Conservation (phyloP, 1,140 invertebrate genomes). For the Drosophila cardini region DNA sequence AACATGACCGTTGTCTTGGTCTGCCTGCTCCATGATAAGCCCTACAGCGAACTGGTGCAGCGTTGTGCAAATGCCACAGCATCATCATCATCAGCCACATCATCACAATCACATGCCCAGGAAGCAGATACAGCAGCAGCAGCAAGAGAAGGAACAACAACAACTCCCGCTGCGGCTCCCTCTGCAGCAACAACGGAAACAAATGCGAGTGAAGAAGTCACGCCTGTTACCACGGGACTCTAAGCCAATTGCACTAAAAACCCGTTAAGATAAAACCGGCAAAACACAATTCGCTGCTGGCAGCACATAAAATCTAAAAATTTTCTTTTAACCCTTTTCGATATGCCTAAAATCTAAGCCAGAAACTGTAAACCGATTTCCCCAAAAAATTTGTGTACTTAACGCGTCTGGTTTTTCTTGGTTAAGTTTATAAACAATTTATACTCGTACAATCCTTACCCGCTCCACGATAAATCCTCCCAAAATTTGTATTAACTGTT, state of each 20-base stretch:
- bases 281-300: constrained; percentile 65
- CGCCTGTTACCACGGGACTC: constrained; percentile 16
- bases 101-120: background rate
- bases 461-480: constrained; percentile 28
- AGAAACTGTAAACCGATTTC: constrained; percentile 24
- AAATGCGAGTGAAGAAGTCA: constrained; percentile 13
- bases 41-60: constrained; percentile 89
- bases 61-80: constrained; percentile 71
- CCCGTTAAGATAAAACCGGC: constrained; percentile 27
- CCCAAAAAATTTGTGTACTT: constrained; percentile 66
- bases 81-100: background rate
- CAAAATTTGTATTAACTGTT: constrained; percentile 69
- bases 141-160: constrained; percentile 35
- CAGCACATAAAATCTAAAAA: constrained; percentile 44
- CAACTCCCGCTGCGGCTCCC: constrained; percentile 22
- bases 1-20: constrained; percentile 98
- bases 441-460: constrained; percentile 59
- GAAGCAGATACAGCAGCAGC: constrained; percentile 33
- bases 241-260: constrained; percentile 9
- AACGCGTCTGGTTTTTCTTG: constrained; percentile 51
- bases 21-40: constrained; percentile 91
- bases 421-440: constrained; percentile 56
- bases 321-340: too few relatives aligned
- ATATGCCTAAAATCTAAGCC: background rate
- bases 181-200: constrained; percentile 38